A percentile compares a stretch with the other conserved stretches of the same genome.
Evolutionary conservation across 2,113 vertebrate species (phyloP).

Genomic region (Pterocles orientalis): DNA sequence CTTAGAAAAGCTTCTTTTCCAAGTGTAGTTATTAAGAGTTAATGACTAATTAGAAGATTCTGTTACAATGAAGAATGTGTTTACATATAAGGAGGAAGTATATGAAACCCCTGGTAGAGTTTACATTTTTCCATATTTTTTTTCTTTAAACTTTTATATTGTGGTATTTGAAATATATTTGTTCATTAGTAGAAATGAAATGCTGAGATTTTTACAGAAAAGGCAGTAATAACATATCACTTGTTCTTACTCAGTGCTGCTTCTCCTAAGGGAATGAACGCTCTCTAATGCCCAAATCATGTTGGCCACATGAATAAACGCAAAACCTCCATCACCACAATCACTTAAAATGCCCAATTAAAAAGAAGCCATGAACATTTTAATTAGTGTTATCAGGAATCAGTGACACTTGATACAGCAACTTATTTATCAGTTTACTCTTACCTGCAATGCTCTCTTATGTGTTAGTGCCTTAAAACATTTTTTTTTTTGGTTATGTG

Average conservation of each 20-base stretch:
- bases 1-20: slow-evolving; percentile 19
- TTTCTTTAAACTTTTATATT: neutral
- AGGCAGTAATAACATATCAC: neutral
- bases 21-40: slow-evolving; percentile 28
- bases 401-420: rapidly evolving
- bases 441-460: neutral
- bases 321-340: neutral
- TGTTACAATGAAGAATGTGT: neutral
- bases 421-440: neutral
- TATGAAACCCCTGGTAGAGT: neutral
- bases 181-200: neutral
- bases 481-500: neutral
- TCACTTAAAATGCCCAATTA: neutral
- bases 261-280: neutral
- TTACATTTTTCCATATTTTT: neutral
- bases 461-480: neutral
- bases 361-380: neutral
- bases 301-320: neutral
- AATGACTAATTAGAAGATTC: slow-evolving; percentile 47
- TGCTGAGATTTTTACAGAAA: neutral
- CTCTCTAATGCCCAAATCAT: neutral
- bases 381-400: neutral
- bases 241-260: neutral
- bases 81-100: slow-evolving; percentile 20
- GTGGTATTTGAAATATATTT: neutral